Evolutionary conservation across 2,797 vertebrate species (phyloP), one percentile per base, ranked within the genome.

Genomic region (Denticeps clupeoides): DNA sequence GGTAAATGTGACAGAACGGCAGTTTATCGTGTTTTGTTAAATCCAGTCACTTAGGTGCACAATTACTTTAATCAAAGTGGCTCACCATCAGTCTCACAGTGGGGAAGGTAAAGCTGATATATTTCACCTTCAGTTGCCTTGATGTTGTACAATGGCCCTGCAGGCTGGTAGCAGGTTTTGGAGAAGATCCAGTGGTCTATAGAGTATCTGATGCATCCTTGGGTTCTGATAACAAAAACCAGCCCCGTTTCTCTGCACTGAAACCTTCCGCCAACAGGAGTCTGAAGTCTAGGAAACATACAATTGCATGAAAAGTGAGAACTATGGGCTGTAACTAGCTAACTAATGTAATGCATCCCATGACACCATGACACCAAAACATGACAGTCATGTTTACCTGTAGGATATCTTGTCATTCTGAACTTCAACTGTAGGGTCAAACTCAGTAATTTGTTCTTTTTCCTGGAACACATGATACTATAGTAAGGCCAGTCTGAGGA

Each of bases 121-220:
- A 62, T 38, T 22, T 54, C 38, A 19, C 32, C 47, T 18, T 5
- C 4, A 18, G 32, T 28, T 19, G 37, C 35, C n/a, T 28, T 42
- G 19, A 62, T 51, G 16, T 58, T 16, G 21, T 47, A 62, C 11
- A 58, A 43, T 24, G 59, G 59, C n/a, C 59, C 55, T 43, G 55
- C 55, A 32, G 51, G 59, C 21, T 51, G 25, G 62, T 23, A 50
- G 15, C 2, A 23, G 8, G 37, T 51, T 32, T 50, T 43, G 2
- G 8, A 15, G 11, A 54, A 43, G 23, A 18, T 23, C 28, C 3
- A 58, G 38, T 47, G 43, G 19, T 26, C 50, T 13, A 54, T 16
- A 23, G 10, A 21, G 31, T 62, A 62, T 32, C 62, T 51, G 8
- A 58, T 38, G 51, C 21, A 40, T 22, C 50, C 59, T 23, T 38